These are phyloP conservation scores for Mythimna albipuncta DNA, from an alignment of 2,888 invertebrate genomes.

Conservation along the genomic window DNA sequence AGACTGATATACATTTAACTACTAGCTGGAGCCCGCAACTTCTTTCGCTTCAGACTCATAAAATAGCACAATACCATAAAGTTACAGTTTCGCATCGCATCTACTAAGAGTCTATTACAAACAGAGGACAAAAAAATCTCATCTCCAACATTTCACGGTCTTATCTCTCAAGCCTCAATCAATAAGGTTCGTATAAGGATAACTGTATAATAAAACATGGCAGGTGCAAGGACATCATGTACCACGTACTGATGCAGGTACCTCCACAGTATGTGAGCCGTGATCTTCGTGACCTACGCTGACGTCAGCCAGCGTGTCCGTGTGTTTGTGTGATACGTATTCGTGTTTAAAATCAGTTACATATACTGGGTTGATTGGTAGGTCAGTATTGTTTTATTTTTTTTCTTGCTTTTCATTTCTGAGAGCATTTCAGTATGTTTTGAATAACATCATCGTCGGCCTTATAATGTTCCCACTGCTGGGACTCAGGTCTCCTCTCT, in stretches of 20 bases:
- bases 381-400: neutral
- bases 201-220: slow-evolving; percentile 27
- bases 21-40: no score
- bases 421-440: no score
- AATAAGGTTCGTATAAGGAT: slow-evolving; percentile 41
- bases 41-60: no score
- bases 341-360: neutral
- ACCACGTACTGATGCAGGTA: slow-evolving; percentile 6
- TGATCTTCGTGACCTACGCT: slow-evolving; percentile 54
- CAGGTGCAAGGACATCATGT: slow-evolving; percentile 44
- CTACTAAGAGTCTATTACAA: no score
- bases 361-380: neutral
- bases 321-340: neutral
- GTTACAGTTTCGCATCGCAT: no score
- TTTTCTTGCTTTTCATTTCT: neutral
- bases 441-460: no score
- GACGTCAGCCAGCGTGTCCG: slow-evolving; percentile 26
- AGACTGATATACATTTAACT: no score
- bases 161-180: neutral
- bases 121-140: no score
- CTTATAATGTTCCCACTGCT: no score
- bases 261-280: slow-evolving; percentile 30
- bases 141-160: slow-evolving; percentile 1
- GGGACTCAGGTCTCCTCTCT: no score
- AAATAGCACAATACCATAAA: no score